phyloP scores from a whole-genome alignment of 2,888 invertebrate genomes.

The Bembecia ichneumoniformis region DNA sequence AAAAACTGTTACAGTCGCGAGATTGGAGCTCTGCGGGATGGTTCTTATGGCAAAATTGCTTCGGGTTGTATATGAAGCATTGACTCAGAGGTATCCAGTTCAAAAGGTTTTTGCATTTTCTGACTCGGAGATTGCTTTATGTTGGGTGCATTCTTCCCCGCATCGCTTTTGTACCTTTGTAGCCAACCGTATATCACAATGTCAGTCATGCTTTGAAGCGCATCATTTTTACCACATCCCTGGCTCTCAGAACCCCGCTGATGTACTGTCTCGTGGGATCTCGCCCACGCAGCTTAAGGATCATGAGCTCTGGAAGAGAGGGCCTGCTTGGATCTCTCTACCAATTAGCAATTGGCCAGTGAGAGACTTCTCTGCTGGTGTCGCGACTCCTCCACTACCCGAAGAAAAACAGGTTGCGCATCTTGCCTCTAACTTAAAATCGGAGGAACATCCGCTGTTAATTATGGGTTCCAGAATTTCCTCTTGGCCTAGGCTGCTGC shows the following conservation, averaged over 20 bases:
- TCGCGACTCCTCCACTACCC: not conserved
- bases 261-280: constrained; percentile 8
- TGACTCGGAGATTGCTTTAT: constrained; percentile 4
- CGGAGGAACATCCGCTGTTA: no score
- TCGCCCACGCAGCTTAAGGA: constrained; percentile 4
- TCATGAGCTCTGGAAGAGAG: constrained; percentile 5
- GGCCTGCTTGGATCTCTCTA: constrained; percentile 2
- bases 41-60: no score
- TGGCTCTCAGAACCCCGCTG: constrained; percentile 7
- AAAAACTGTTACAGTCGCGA: no score
- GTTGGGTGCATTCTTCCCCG: constrained; percentile 6
- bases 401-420: constrained; percentile 4
- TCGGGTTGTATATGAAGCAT: no score
- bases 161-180: constrained; percentile 9
- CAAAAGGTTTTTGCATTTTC: no score
- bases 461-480: no score
- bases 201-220: constrained; percentile 4
- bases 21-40: no score
- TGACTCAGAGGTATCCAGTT: no score
- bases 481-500: no score
- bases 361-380: not conserved
- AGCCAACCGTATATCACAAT: constrained; percentile 8
- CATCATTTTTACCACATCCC: constrained; percentile 7
- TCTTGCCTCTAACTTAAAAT: no score
- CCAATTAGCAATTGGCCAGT: constrained; percentile 2